Conservation (phyloP, 2,888 invertebrate species). For the Leptopilina syphax region DNA sequence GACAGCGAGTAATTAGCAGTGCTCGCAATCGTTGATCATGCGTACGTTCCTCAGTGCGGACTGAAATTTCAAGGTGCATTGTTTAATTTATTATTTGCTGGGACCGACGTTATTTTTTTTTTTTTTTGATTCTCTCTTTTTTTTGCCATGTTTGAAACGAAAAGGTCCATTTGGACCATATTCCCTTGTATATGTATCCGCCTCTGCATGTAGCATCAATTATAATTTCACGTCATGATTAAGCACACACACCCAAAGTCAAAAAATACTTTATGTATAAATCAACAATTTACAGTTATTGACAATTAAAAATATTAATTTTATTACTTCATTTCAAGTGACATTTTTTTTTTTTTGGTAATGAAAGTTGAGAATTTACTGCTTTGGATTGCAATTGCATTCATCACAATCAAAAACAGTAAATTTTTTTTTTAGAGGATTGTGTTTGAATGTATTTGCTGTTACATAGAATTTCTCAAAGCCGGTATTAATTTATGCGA, state of each 20-base stretch:
- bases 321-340: background rate
- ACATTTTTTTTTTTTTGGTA: too few species aligned
- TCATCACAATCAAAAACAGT: too few species aligned
- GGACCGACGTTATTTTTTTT: conserved; percentile 45
- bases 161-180: conserved; percentile 49
- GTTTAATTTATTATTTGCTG: conserved; percentile 55
- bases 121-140: background rate
- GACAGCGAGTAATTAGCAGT: conserved; percentile 58
- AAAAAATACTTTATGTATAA: conserved; percentile 51
- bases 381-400: too few species aligned
- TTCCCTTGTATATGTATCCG: conserved; percentile 51
- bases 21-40: conserved; percentile 49
- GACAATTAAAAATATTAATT: conserved; percentile 51
- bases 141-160: conserved; percentile 2
- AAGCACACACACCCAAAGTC: conserved; percentile 47
- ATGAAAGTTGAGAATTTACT: too few species aligned
- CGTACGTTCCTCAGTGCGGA: conserved; percentile 45
- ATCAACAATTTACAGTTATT: conserved; percentile 58
- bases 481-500: conserved; percentile 73
- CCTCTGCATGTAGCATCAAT: conserved; percentile 52
- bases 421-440: conserved; percentile 53
- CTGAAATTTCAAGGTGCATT: conserved; percentile 57
- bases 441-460: conserved; percentile 48
- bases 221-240: conserved; percentile 59
- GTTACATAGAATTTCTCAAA: conserved; percentile 68